Base-by-base conservation (phyloP, 2,888 invertebrate genomes). In the Drosophila putrida region DNA sequence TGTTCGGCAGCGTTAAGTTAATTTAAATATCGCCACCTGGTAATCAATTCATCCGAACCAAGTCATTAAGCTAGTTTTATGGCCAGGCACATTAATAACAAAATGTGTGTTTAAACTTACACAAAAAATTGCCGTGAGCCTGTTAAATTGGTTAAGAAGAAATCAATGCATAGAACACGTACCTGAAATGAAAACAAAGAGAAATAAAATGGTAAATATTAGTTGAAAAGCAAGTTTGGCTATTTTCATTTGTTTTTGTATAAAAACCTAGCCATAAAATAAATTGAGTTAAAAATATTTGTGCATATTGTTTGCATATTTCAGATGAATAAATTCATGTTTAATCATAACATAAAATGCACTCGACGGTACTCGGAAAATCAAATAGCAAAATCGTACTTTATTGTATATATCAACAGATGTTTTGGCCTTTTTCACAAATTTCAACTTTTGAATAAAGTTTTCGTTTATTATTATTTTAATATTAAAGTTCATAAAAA, bases 151-250 rank as follows among this genome's bases (percentile, higher is more conserved):
- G 10, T 25, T 43, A 43, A 33, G 31, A 55, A 62, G 49, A 63
- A 71, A 67, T 68, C 53, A 73, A 76, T 62, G 65, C 63, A 73
- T 65, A 62, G 61, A 78, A 76, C 71, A 87, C 82, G 82, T 87
- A 87, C 88, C 85, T 82, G 88, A 49, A 75, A 70, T 47, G 44
- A 76, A 38, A 51, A 47, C 9, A 47, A 54, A 20, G 9, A 27
- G 27, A 54, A 35, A 35, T 6, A 33, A 27, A 38, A 35, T 36
- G 28, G 15, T 2, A 31, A 44, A 35, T 28, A 36, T 28, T 41
- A 28, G 13, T 44, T 39, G 6, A 51, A 28, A 36, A 10, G 27
- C 33, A 15, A 53, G 28, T 46, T 36, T 46, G n/a, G 27, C 0
- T 43, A 27, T 25, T n/a, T 43, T 43, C 4, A 27, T 43, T 43